Evolutionary conservation across 2,113 vertebrate genomes (phyloP).

Genomic region (Varanus salvator): DNA sequence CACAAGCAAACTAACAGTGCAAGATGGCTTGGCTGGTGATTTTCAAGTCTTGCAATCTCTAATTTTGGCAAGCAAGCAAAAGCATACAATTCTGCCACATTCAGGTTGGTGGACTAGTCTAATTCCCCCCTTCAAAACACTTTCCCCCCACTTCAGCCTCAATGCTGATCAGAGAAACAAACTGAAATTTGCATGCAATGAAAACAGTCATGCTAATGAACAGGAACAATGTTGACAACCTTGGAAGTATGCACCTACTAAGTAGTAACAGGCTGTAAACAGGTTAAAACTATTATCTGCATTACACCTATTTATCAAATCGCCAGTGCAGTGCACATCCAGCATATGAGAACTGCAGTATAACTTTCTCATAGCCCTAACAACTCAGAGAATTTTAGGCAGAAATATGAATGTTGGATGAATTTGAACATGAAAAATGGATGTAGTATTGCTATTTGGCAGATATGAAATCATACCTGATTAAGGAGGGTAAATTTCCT

Average conservation of each 20-base stretch:
- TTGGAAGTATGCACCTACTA: neutral
- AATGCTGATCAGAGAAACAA: neutral
- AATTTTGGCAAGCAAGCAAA: neutral
- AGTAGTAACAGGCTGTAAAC: neutral
- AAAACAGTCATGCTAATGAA: neutral
- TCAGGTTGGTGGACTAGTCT: neutral
- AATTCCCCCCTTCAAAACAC: neutral
- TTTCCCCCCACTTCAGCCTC: neutral
- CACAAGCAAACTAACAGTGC: neutral
- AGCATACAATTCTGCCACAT: neutral
- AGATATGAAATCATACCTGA: neutral
- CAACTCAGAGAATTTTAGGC: neutral
- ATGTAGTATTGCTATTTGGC: neutral
- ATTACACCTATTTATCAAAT: neutral
- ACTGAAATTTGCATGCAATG: neutral
- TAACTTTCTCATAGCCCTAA: neutral
- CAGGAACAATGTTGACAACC: neutral
- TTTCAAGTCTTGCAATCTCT: neutral
- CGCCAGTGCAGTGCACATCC: neutral
- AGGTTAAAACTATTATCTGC: neutral
- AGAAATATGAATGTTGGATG: neutral
- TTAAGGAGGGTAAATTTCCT: neutral
- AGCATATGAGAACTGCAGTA: too few relatives aligned
- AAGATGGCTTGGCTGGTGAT: neutral
- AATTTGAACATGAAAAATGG: neutral